Percentiles rank a stretch among this genome's conserved stretches.
phyloP scores from a whole-genome alignment of 2,888 invertebrate genomes.

The Drosophila algonquin region DNA sequence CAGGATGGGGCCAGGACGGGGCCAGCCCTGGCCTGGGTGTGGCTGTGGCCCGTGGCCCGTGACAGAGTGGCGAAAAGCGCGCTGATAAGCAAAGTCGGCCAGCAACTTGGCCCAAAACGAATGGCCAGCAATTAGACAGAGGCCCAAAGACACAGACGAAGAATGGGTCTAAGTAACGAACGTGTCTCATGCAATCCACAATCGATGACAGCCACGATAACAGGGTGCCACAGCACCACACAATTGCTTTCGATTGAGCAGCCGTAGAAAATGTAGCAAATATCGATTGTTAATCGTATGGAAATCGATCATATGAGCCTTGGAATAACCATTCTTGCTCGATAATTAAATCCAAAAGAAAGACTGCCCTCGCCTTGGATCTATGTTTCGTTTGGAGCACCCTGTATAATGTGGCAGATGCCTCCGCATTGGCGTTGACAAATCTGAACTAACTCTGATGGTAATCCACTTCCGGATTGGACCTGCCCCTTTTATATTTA shows the following conservation, averaged over 20 bases:
- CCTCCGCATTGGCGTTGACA: neutral
- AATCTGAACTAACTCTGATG: neutral
- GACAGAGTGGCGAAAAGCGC: constrained; percentile 15
- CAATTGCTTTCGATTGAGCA: too few species aligned
- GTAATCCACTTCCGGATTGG: neutral
- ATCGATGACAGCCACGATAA: constrained; percentile 36
- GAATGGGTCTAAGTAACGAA: constrained; percentile 30
- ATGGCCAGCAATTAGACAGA: constrained; percentile 70
- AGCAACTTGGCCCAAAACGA: constrained; percentile 53
- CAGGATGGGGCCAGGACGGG: neutral
- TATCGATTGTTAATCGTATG: too few species aligned
- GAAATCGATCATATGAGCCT: too few species aligned
- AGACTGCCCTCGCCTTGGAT: neutral
- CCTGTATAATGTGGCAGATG: neutral
- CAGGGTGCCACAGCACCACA: constrained; percentile 9
- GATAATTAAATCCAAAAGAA: too few species aligned
- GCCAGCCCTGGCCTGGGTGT: too few species aligned
- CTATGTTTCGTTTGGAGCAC: neutral
- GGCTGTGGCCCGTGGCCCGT: constrained; percentile 18
- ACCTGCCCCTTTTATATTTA: too few species aligned
- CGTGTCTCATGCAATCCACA: constrained; percentile 41
- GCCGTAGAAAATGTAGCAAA: neutral
- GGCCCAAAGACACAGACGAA: constrained; percentile 4
- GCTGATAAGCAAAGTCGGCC: constrained; percentile 39
- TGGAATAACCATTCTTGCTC: too few species aligned